These are phyloP conservation scores for Phasia obesa DNA, from an alignment of 2,888 invertebrate genomes.

Conservation along the genomic window DNA sequence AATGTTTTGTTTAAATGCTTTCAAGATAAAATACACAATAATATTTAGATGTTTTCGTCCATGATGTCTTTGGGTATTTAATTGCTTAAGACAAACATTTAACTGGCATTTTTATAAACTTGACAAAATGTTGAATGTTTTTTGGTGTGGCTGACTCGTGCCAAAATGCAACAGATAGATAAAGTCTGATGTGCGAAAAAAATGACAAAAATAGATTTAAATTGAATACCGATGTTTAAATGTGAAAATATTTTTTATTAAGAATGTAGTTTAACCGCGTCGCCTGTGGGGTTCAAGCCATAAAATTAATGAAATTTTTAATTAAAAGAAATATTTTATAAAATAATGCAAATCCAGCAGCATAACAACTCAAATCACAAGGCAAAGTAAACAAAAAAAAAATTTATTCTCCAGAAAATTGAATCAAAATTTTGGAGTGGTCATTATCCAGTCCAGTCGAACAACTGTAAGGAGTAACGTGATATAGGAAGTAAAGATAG, in stretches of 20 bases:
- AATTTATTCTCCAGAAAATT: too few species aligned
- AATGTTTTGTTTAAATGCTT: conserved; percentile 20
- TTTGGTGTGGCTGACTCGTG: conserved; percentile 2
- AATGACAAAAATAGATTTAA: background rate
- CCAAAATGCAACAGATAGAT: background rate
- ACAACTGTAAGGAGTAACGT: too few species aligned
- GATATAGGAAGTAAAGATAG: too few species aligned
- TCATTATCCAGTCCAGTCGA: too few species aligned
- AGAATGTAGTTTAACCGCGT: too few species aligned
- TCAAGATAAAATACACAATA: background rate
- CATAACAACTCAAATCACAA: too few species aligned
- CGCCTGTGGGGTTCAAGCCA: too few species aligned
- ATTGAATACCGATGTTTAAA: background rate
- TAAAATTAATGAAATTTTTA: too few species aligned
- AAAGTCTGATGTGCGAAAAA: background rate
- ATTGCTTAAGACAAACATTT: conserved; percentile 50
- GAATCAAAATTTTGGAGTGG: too few species aligned
- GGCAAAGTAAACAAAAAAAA: too few species aligned
- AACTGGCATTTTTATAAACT: conserved; percentile 52
- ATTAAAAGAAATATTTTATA: too few species aligned
- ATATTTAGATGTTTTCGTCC: conserved; percentile 38
- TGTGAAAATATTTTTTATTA: background rate
- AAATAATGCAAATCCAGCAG: too few species aligned
- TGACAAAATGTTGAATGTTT: conserved; percentile 20
- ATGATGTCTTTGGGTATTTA: conserved; percentile 18